Evolutionary conservation across 2,888 invertebrate genomes (phyloP).

Genomic region (Andrena trimmerana): DNA sequence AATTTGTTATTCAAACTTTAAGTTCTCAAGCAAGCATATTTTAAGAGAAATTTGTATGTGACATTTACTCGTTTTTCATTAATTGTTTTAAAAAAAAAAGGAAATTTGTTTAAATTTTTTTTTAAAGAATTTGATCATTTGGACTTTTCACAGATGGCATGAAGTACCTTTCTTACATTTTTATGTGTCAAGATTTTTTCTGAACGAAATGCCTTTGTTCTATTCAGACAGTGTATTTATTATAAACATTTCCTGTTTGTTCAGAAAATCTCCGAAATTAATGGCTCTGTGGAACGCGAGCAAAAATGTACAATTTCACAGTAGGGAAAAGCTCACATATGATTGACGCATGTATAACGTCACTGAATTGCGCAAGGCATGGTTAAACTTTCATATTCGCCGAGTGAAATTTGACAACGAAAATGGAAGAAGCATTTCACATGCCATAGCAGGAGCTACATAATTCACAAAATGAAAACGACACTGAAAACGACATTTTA

Average conservation of each 20-base stretch:
- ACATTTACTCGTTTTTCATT: no score
- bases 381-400: background rate
- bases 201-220: no score
- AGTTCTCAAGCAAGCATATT: background rate
- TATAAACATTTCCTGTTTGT: background rate
- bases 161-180: no score
- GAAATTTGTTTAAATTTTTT: no score
- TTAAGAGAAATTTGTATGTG: background rate
- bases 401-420: background rate
- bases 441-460: background rate
- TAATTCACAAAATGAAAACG: background rate
- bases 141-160: no score
- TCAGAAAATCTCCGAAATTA: background rate
- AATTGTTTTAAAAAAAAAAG: no score
- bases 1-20: background rate
- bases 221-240: background rate
- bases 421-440: background rate
- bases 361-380: slow-evolving; percentile 5
- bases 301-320: slow-evolving; percentile 8
- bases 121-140: no score
- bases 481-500: no score
- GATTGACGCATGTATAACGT: slow-evolving; percentile 18
- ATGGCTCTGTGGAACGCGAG: background rate
- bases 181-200: no score
- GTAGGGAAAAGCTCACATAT: slow-evolving; percentile 3